Conservation (phyloP, 2,888 invertebrate genomes). For the Leptopterna dolabrata region DNA sequence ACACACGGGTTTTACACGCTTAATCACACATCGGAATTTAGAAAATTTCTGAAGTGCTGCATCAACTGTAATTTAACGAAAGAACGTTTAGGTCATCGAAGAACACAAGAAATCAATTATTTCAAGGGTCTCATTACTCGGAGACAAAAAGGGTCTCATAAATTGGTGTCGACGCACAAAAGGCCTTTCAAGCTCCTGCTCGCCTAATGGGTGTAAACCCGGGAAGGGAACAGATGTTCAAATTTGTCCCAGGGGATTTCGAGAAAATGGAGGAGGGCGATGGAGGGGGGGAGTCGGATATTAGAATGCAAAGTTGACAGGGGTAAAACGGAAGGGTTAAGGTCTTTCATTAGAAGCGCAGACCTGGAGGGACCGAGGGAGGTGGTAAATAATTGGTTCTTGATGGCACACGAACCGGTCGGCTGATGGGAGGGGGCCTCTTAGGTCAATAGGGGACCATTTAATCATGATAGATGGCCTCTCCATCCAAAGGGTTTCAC, state of each 20-base stretch:
- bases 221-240: constrained; percentile 46
- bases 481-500: neutral
- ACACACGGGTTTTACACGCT: too few relatives aligned
- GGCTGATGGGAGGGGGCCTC: neutral
- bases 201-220: constrained; percentile 41
- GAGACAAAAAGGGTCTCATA: constrained; percentile 24
- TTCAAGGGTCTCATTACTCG: constrained; percentile 25
- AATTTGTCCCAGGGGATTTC: constrained; percentile 38
- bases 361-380: neutral
- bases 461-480: constrained; percentile 45
- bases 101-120: constrained; percentile 18
- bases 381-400: constrained; percentile 47
- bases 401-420: neutral
- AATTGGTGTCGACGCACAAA: constrained; percentile 45
- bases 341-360: constrained; percentile 49
- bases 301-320: constrained; percentile 53
- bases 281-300: neutral
- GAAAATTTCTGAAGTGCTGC: too few relatives aligned
- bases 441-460: constrained; percentile 49
- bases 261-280: neutral
- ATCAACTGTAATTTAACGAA: neutral
- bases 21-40: too few relatives aligned
- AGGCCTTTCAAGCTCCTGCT: constrained; percentile 19
- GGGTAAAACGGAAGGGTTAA: constrained; percentile 49
- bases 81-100: neutral